These are phyloP conservation scores for Eumaeus atala DNA, from an alignment of 1,140 invertebrate species.

Conservation along the genomic window DNA sequence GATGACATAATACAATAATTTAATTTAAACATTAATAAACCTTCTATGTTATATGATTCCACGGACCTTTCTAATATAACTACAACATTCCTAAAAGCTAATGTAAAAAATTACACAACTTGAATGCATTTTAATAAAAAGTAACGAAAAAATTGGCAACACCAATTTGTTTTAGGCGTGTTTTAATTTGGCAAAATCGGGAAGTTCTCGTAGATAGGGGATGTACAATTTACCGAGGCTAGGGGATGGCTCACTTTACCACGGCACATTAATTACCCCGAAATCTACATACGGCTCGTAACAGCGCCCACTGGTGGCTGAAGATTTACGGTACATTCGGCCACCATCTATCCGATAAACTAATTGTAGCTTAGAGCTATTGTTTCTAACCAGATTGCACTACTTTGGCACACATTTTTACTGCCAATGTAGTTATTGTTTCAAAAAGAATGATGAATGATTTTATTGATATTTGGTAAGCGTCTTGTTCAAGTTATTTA, in stretches of 20 bases:
- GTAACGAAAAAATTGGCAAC: constrained; percentile 10
- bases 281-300: constrained; percentile 65
- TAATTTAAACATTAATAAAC: too few relatives aligned
- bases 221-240: constrained; percentile 61
- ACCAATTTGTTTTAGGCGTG: constrained; percentile 31
- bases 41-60: too few relatives aligned
- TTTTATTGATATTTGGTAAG: too few relatives aligned
- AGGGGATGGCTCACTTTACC: constrained; percentile 46
- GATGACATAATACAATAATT: too few relatives aligned
- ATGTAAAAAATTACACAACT: too few relatives aligned
- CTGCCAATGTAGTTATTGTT: too few relatives aligned
- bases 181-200: constrained; percentile 61
- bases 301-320: constrained; percentile 55
- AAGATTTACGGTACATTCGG: constrained; percentile 67
- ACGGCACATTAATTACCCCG: constrained; percentile 66
- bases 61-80: too few relatives aligned
- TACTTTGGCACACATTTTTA: constrained; percentile 19
- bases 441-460: too few relatives aligned
- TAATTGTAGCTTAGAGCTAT: constrained; percentile 66
- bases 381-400: constrained; percentile 58
- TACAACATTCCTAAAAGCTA: too few relatives aligned
- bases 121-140: neutral
- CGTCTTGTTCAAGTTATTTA: too few relatives aligned
- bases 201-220: constrained; percentile 47
- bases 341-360: constrained; percentile 68